Conservation (phyloP, 2,797 vertebrate species). For the Melanotaenia parkinsoni region DNA sequence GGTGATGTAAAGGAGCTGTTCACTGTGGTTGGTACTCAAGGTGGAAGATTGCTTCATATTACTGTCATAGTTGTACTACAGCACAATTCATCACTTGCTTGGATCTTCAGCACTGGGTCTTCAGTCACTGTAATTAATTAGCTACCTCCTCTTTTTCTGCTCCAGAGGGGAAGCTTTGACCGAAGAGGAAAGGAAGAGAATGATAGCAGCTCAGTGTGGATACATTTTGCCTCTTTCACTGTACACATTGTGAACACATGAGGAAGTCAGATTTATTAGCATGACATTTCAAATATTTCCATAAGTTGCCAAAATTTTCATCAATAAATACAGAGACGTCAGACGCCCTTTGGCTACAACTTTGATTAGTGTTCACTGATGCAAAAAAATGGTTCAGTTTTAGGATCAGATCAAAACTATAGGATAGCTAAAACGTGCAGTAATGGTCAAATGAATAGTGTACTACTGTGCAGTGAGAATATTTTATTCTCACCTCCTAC, state of each 20-base stretch:
- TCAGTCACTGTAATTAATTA: conserved; percentile 75
- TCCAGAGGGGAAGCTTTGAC: conserved; percentile 38
- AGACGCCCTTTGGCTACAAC: not conserved
- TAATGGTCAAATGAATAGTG: not conserved
- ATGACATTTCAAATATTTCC: not conserved
- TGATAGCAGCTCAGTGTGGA: conserved; percentile 12
- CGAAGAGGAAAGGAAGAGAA: conserved; percentile 39
- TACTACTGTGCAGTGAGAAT: not conserved
- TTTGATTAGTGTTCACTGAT: not conserved
- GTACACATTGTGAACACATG: conserved; percentile 13
- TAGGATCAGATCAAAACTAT: not conserved
- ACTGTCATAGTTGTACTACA: conserved; percentile 60
- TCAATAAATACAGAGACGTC: not conserved
- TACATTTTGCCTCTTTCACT: conserved; percentile 9
- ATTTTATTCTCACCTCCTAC: conserved; percentile 3
- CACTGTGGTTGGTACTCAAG: conserved; percentile 37
- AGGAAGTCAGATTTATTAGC: not conserved
- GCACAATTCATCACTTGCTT: conserved; percentile 63
- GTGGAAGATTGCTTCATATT: conserved; percentile 58
- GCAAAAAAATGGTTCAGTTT: not conserved
- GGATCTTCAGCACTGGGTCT: conserved; percentile 54
- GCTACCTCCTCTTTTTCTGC: conserved; percentile 45
- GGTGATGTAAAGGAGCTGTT: conserved; percentile 25
- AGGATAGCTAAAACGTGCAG: not conserved
- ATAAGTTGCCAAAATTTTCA: not conserved